A percentile compares a stretch with the other conserved stretches of the same genome.
These are phyloP conservation scores for Syritta pipiens DNA, from an alignment of 2,888 invertebrate genomes.

Conservation along the genomic window DNA sequence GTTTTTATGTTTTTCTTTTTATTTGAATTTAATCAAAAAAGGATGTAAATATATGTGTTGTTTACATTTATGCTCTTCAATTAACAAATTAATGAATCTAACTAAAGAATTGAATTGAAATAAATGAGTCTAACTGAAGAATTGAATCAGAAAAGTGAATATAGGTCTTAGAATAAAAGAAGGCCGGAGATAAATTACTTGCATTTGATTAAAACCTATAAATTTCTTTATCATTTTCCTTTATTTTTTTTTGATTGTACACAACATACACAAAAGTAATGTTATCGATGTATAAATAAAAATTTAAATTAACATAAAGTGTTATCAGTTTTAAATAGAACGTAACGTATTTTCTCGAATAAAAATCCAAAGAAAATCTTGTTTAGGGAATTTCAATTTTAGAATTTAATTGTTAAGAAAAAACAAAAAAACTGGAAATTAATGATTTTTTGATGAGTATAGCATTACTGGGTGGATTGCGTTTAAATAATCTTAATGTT, in stretches of 20 bases:
- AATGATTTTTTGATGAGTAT: neutral
- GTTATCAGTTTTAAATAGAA: neutral
- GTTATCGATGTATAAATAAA: neutral
- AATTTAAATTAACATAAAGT: neutral
- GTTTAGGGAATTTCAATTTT: constrained; percentile 29
- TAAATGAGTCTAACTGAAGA: too few relatives aligned
- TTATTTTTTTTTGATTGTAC: constrained; percentile 18
- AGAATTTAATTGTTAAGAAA: constrained; percentile 4
- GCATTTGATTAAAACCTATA: too few relatives aligned
- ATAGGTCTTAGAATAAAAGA: constrained; percentile 23
- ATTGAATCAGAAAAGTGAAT: too few relatives aligned
- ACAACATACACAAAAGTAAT: constrained; percentile 35
- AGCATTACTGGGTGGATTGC: constrained; percentile 17
- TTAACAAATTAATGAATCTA: too few relatives aligned
- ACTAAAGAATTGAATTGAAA: too few relatives aligned
- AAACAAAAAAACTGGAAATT: neutral
- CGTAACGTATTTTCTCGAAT: constrained; percentile 4
- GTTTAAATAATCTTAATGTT: neutral
- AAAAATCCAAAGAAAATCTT: constrained; percentile 25
- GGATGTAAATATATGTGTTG: constrained; percentile 19
- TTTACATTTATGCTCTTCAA: too few relatives aligned
- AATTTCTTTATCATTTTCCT: too few relatives aligned
- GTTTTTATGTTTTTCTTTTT: neutral
- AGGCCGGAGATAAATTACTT: too few relatives aligned
- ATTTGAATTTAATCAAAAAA: neutral